Evolutionary conservation across 2,888 invertebrate genomes (phyloP).

Genomic region (Pyralis farinalis): DNA sequence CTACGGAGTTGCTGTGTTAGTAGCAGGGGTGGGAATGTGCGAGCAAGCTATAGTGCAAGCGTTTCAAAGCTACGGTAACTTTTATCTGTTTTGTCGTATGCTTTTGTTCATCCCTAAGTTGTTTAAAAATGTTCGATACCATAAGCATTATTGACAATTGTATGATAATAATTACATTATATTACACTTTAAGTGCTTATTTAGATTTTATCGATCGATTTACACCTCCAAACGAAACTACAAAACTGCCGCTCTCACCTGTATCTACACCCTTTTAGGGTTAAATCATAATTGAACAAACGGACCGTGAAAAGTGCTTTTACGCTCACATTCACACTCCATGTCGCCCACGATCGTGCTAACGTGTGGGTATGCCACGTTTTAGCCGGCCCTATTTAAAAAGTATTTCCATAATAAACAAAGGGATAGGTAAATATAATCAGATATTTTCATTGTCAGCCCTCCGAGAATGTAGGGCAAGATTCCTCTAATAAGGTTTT

Average conservation of each 20-base stretch:
- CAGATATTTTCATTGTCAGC: neutral
- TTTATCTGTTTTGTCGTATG: too few species aligned
- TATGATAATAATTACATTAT: too few species aligned
- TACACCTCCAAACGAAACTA: too few species aligned
- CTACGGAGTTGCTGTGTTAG: too few species aligned
- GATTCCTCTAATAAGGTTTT: neutral
- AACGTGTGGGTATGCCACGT: conserved; percentile 12
- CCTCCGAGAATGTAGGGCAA: neutral
- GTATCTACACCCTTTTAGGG: conserved; percentile 6
- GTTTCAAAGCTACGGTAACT: too few species aligned
- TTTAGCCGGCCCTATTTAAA: conserved; percentile 19
- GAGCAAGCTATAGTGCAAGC: too few species aligned
- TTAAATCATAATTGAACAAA: conserved; percentile 16
- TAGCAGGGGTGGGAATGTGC: too few species aligned
- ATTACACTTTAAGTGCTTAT: too few species aligned
- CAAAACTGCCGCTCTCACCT: neutral
- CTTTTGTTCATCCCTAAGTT: too few species aligned
- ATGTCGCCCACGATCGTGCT: conserved; percentile 10
- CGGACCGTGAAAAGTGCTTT: conserved; percentile 16
- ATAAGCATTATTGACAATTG: too few species aligned
- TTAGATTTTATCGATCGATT: too few species aligned
- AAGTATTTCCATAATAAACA: conserved; percentile 16
- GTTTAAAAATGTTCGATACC: too few species aligned
- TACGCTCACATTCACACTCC: conserved; percentile 2
- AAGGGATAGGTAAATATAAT: conserved; percentile 6